Evolutionary conservation across 2,888 invertebrate genomes (phyloP).

Genomic region (Laothoe populi): DNA sequence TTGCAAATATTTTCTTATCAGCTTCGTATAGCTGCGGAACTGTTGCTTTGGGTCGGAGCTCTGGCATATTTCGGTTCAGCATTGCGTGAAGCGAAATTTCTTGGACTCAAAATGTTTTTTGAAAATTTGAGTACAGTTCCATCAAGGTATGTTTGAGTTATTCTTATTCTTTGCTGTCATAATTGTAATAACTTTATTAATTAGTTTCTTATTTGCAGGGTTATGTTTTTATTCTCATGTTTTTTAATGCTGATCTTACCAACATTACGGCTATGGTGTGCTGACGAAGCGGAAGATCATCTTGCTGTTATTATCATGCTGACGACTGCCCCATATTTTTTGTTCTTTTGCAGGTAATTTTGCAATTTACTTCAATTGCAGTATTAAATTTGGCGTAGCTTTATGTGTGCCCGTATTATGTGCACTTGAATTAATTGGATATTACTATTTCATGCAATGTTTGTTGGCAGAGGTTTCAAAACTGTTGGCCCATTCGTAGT

Average conservation of each 20-base stretch:
- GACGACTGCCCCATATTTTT: conserved; percentile 97
- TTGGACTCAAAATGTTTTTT: conserved; percentile 97
- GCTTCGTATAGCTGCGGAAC: conserved; percentile 91
- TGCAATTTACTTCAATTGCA: too few species aligned
- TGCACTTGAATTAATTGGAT: background rate
- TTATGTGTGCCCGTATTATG: too few species aligned
- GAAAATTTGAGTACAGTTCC: conserved; percentile 93
- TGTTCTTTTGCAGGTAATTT: conserved; percentile 96
- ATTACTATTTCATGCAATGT: too few species aligned
- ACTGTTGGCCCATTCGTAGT: conserved; percentile 99
- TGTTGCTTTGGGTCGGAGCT: conserved; percentile 92
- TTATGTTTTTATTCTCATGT: conserved; percentile 97
- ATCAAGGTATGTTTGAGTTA: conserved; percentile 76
- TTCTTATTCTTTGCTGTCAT: background rate
- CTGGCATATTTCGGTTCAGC: conserved; percentile 94
- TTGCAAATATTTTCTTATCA: conserved; percentile 45
- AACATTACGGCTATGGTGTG: conserved; percentile 92
- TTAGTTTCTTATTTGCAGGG: conserved; percentile 73
- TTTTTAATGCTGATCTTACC: conserved; percentile 94
- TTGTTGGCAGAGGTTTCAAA: conserved; percentile 93
- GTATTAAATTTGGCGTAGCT: too few species aligned
- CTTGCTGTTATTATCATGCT: conserved; percentile 97
- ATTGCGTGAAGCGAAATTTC: conserved; percentile 93
- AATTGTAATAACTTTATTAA: background rate
- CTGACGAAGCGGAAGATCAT: conserved; percentile 94